Evolutionary conservation across 2,113 vertebrate species (phyloP).

Genomic region (Pterocles burchelli): DNA sequence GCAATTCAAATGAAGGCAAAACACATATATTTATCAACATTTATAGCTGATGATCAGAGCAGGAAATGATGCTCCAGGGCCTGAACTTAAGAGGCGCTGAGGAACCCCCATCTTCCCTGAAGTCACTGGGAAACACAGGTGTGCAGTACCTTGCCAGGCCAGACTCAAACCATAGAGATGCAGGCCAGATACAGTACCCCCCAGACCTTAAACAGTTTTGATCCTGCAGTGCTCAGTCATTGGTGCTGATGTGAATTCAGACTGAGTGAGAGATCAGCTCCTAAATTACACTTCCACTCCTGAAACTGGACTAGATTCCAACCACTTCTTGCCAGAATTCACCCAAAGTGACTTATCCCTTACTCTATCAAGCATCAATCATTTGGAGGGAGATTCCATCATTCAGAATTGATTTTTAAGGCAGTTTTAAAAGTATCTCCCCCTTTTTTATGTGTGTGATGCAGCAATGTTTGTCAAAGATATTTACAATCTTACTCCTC

Average conservation of each 20-base stretch:
- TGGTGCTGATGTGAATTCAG: slow-evolving; percentile 1
- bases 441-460: slow-evolving; percentile 23
- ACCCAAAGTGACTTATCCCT: slow-evolving; percentile 40
- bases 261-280: slow-evolving; percentile 34
- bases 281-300: background rate
- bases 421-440: slow-evolving; percentile 64
- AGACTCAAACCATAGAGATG: background rate
- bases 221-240: slow-evolving; percentile 42
- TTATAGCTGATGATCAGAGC: slow-evolving; percentile 63
- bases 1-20: slow-evolving; percentile 58
- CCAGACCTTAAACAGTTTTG: background rate
- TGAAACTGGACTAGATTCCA: background rate
- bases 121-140: slow-evolving; percentile 13
- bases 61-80: slow-evolving; percentile 46
- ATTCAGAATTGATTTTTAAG: slow-evolving; percentile 53
- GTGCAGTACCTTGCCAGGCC: background rate
- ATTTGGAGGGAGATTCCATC: slow-evolving; percentile 47
- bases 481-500: slow-evolving; percentile 48
- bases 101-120: slow-evolving; percentile 36
- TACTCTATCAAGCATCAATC: background rate
- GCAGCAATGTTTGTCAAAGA: slow-evolving; percentile 57
- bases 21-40: slow-evolving; percentile 64
- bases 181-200: background rate
- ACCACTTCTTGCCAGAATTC: slow-evolving; percentile 39
- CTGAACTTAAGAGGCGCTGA: slow-evolving; percentile 50